A percentile compares a stretch with the other conserved stretches of the same genome.
phyloP scores from a whole-genome alignment of 2,113 vertebrate species.

The Brachypteracias leptosomus region DNA sequence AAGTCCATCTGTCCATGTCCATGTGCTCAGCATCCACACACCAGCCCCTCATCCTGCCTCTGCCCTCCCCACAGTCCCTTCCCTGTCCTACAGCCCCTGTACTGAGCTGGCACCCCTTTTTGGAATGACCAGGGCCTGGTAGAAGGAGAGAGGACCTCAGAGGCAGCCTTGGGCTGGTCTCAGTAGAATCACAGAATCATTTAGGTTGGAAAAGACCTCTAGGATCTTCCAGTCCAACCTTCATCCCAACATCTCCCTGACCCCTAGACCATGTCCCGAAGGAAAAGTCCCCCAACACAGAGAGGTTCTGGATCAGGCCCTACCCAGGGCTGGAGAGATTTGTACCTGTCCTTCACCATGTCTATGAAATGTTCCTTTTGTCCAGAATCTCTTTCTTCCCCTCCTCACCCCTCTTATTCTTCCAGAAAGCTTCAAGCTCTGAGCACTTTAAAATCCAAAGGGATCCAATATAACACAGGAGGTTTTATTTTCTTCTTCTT shows the following conservation, averaged over 20 bases:
- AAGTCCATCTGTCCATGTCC: background rate
- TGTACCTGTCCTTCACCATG: fast-evolving
- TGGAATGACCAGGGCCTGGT: fast-evolving
- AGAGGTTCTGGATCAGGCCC: background rate
- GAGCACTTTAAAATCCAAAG: background rate
- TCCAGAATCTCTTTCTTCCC: background rate
- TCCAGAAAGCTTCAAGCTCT: background rate
- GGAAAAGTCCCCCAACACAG: background rate
- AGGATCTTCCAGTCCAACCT: too few species aligned
- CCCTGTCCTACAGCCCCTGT: background rate
- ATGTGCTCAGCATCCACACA: background rate
- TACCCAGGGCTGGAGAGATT: background rate
- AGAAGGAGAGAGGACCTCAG: background rate
- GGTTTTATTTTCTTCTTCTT: background rate
- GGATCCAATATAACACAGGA: background rate
- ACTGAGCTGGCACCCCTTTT: fast-evolving
- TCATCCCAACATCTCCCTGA: too few species aligned
- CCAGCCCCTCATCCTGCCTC: background rate
- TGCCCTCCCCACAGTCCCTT: background rate
- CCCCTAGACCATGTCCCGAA: too few species aligned
- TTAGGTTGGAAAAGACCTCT: too few species aligned
- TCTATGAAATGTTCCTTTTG: background rate
- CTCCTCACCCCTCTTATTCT: background rate
- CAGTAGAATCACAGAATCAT: background rate
- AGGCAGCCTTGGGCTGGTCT: background rate